Percentiles rank a stretch among this genome's conserved stretches.
Conservation (phyloP, 2,888 invertebrate species). For the Limenitis camilla region DNA sequence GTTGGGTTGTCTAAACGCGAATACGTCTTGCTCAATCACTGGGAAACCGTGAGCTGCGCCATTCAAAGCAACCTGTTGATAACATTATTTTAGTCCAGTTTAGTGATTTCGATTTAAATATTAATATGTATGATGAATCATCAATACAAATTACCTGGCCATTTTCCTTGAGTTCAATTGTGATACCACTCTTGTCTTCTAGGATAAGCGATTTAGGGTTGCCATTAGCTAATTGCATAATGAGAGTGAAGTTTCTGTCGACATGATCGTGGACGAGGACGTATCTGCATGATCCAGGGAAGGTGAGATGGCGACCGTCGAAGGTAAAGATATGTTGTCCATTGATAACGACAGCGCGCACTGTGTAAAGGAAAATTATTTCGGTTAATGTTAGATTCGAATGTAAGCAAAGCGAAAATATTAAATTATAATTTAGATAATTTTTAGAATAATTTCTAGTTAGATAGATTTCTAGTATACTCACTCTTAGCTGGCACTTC, state of each 20-base stretch:
- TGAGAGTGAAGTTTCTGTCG: conserved; percentile 89
- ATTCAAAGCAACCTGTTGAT: conserved; percentile 74
- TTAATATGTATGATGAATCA: not conserved
- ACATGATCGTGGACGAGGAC: conserved; percentile 87
- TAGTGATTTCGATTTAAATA: not conserved
- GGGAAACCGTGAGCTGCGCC: conserved; percentile 82
- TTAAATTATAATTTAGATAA: not conserved
- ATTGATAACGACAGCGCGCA: conserved; percentile 81
- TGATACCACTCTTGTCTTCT: conserved; percentile 78
- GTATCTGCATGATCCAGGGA: conserved; percentile 89
- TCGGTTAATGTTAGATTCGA: not conserved
- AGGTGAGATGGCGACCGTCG: conserved; percentile 86
- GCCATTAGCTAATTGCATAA: conserved; percentile 81
- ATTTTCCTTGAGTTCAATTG: conserved; percentile 78
- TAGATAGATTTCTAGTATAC: too few species aligned
- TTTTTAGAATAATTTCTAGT: too few species aligned
- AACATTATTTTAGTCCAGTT: not conserved
- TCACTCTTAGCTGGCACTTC: conserved; percentile 79
- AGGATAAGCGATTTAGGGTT: conserved; percentile 79
- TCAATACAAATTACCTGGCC: conserved; percentile 54
- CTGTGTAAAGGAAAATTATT: conserved; percentile 42
- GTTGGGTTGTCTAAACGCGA: conserved; percentile 76
- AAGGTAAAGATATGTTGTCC: conserved; percentile 92
- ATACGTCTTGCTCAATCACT: conserved; percentile 71
- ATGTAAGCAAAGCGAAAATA: not conserved